These are phyloP conservation scores for Gallinago undulata DNA, from an alignment of 2,113 vertebrate species.

Conservation along the genomic window DNA sequence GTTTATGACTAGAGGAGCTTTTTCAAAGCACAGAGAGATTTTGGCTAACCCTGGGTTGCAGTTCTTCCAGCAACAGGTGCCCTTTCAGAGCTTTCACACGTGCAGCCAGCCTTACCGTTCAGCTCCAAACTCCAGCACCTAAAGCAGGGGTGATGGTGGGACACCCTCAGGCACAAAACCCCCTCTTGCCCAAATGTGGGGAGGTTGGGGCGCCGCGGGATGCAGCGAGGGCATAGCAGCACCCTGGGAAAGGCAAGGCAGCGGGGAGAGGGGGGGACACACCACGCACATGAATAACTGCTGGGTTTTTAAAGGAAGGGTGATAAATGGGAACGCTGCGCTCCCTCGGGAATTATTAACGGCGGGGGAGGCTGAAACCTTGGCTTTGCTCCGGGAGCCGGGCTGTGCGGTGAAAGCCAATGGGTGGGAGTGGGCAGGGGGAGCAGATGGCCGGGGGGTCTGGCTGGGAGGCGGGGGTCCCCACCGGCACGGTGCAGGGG, in stretches of 20 bases:
- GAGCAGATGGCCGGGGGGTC: slow-evolving; percentile 62
- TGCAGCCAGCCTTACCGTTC: background rate
- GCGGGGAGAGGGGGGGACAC: no score
- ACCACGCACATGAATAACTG: slow-evolving; percentile 7
- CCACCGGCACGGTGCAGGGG: accelerated
- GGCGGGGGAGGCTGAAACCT: slow-evolving; percentile 49
- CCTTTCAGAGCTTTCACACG: accelerated
- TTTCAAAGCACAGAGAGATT: background rate
- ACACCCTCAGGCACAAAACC: background rate
- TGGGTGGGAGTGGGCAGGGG: slow-evolving; percentile 34
- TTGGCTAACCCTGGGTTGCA: background rate
- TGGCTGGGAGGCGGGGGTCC: background rate
- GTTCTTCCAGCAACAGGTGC: background rate
- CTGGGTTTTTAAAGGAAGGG: slow-evolving; percentile 43
- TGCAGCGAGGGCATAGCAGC: background rate
- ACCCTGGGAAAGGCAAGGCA: background rate
- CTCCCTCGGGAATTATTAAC: slow-evolving; percentile 66
- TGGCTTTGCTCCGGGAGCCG: slow-evolving; percentile 55
- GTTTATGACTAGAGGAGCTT: background rate
- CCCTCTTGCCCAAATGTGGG: background rate
- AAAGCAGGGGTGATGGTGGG: background rate
- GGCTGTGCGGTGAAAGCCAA: slow-evolving; percentile 42
- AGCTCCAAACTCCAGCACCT: background rate
- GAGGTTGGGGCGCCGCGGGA: accelerated
- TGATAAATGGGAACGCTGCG: slow-evolving; percentile 37